Conservation (phyloP, 2,888 invertebrate species). For the Diarsia mendica region DNA sequence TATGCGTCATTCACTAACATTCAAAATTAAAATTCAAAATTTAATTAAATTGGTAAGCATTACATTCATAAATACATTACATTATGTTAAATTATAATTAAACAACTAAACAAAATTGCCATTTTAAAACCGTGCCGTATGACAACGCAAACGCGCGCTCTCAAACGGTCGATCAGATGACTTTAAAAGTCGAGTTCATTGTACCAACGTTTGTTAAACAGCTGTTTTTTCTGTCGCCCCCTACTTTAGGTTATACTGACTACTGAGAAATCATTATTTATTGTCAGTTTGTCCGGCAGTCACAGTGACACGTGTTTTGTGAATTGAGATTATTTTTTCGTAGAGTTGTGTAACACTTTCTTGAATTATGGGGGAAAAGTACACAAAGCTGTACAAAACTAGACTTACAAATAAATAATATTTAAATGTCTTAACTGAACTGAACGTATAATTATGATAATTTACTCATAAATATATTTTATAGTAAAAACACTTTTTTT, state of each 20-base stretch:
- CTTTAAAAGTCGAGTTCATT: conserved; percentile 67
- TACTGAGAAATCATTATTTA: conserved; percentile 44
- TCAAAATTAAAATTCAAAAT: too few species aligned
- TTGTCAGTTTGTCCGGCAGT: conserved; percentile 10
- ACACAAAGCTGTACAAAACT: too few species aligned
- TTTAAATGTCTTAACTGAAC: too few species aligned
- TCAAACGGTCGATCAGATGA: conserved; percentile 67
- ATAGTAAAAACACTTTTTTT: too few species aligned
- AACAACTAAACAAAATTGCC: too few species aligned
- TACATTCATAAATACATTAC: too few species aligned
- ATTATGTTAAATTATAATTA: too few species aligned
- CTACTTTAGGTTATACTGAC: conserved; percentile 33
- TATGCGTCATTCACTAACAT: too few species aligned
- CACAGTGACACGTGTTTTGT: conserved; percentile 11
- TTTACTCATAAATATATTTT: too few species aligned
- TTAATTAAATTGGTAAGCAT: too few species aligned
- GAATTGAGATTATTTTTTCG: neutral
- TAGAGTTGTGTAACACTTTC: neutral
- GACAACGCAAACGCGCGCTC: conserved; percentile 48
- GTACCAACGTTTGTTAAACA: conserved; percentile 59
- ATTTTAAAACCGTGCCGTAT: conserved; percentile 39
- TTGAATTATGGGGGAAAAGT: neutral
- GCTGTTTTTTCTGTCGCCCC: conserved; percentile 53
- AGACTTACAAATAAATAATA: too few species aligned
- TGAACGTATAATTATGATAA: too few species aligned